Evolutionary conservation across 2,888 invertebrate genomes (phyloP).

Genomic region (Glomeris marginata): DNA sequence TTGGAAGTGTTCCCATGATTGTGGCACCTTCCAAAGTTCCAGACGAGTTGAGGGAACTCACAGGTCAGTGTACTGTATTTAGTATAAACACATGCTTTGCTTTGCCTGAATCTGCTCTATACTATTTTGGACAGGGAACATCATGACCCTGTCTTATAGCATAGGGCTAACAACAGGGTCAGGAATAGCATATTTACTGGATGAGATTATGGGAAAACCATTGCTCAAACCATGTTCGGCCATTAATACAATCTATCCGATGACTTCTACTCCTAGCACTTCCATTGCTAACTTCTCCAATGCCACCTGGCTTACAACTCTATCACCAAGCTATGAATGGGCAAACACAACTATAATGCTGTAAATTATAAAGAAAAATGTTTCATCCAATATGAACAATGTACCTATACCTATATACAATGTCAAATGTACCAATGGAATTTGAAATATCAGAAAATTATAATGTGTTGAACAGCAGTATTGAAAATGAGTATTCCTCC

Average conservation of each 20-base stretch:
- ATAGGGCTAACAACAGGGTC: constrained; percentile 72
- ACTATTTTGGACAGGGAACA: constrained; percentile 57
- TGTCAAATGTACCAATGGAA: too few relatives aligned
- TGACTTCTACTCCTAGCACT: background rate
- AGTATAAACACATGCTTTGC: background rate
- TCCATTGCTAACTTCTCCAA: too few relatives aligned
- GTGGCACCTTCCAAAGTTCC: constrained; percentile 73
- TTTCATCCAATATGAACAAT: too few relatives aligned
- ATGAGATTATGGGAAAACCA: constrained; percentile 37
- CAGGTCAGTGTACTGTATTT: constrained; percentile 48
- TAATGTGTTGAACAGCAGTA: too few relatives aligned
- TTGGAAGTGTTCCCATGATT: constrained; percentile 87
- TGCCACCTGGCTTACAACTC: too few relatives aligned
- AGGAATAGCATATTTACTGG: constrained; percentile 62
- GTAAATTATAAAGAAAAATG: too few relatives aligned
- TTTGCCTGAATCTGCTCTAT: too few relatives aligned
- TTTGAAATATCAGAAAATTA: too few relatives aligned
- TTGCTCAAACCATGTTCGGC: constrained; percentile 14
- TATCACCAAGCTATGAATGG: too few relatives aligned
- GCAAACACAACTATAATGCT: too few relatives aligned
- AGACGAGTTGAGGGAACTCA: constrained; percentile 69
- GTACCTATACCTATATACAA: too few relatives aligned
- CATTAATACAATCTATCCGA: background rate
- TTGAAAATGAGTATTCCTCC: too few relatives aligned
- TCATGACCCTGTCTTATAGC: constrained; percentile 85